These are phyloP conservation scores for Galerucella pusilla DNA, from an alignment of 2,888 invertebrate species.

Conservation along the genomic window DNA sequence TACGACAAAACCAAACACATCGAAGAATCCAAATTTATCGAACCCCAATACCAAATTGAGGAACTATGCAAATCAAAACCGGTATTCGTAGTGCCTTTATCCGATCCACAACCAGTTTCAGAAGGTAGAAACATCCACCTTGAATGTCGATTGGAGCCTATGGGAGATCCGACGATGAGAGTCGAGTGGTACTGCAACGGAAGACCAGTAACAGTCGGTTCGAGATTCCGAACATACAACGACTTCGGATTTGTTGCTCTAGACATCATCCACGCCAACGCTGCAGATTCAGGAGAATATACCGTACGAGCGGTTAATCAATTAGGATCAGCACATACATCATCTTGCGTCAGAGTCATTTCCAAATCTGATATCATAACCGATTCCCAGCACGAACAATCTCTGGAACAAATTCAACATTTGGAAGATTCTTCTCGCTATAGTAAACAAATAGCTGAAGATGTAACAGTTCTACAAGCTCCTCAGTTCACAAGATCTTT, in stretches of 20 bases:
- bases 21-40: slow-evolving; percentile 86
- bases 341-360: slow-evolving; percentile 88
- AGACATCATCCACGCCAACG: slow-evolving; percentile 93
- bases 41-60: slow-evolving; percentile 90
- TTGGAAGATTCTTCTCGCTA: slow-evolving; percentile 84
- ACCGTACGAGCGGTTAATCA: slow-evolving; percentile 94
- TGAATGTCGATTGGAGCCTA: slow-evolving; percentile 92
- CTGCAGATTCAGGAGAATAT: slow-evolving; percentile 96
- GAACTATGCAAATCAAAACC: slow-evolving; percentile 95
- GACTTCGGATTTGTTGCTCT: slow-evolving; percentile 98
- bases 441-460: slow-evolving; percentile 79
- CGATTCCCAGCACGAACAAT: slow-evolving; percentile 92
- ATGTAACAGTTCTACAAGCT: slow-evolving; percentile 84
- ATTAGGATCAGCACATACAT: slow-evolving; percentile 91
- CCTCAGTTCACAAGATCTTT: slow-evolving; percentile 89
- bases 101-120: slow-evolving; percentile 84
- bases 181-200: slow-evolving; percentile 98
- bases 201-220: slow-evolving; percentile 86
- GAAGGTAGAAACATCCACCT: slow-evolving; percentile 92
- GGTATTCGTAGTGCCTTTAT: slow-evolving; percentile 90
- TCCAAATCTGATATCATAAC: slow-evolving; percentile 85
- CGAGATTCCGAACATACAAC: slow-evolving; percentile 93
- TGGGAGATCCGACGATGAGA: slow-evolving; percentile 96
- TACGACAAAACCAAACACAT: slow-evolving; percentile 89
- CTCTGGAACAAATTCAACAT: slow-evolving; percentile 90